Base-by-base conservation (phyloP, 2,113 vertebrate species). In the Sprattus sprattus region DNA sequence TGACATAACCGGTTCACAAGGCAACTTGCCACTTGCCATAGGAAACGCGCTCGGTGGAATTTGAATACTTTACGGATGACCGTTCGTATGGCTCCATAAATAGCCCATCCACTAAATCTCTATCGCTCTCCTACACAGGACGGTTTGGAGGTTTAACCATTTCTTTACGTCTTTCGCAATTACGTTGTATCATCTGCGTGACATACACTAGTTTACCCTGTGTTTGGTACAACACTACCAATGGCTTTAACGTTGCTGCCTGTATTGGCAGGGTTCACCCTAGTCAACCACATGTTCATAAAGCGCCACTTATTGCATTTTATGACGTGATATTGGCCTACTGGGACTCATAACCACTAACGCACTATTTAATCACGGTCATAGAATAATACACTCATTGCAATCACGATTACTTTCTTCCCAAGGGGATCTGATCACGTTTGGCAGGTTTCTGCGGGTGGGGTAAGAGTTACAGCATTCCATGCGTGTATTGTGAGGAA, bases 41-140 rank as follows among this genome's bases (percentile, higher is more conserved):
- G 91, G 92, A 92, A 89, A 91, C 83, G 88, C 89, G 45, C 49
- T 44, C 4, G 5, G 28, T 49, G 32, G 16, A 15, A 89, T 88
- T 87, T 86, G 57, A 22, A 83, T 85, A 84, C 20, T 88, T 50
- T 52, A 82, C 25, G 28, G 46, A 82, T 52, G 15, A 9, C 4
- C 13, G 28, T 32, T 39, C 25, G 28, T 78, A 78, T 39, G 32
- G 25, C 39, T 78, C 32, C 32, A 78, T 78, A 78, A 28, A 78
- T 78, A 39, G 71, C 3, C 10, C 3, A 16, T 39, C 71, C 10
- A 39, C 39, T 44, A 78, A 78, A 32, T 16, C 71, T 15, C 10
- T 39, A 16, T 78, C 18, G 6, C 6, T 32, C 6, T 32, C 28
- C 10, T 28, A 2, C 13, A 28, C 71, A 13, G 25, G 25, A 78